Base-by-base conservation (phyloP, 2,888 invertebrate species). In the Pseudococcus longispinus region DNA sequence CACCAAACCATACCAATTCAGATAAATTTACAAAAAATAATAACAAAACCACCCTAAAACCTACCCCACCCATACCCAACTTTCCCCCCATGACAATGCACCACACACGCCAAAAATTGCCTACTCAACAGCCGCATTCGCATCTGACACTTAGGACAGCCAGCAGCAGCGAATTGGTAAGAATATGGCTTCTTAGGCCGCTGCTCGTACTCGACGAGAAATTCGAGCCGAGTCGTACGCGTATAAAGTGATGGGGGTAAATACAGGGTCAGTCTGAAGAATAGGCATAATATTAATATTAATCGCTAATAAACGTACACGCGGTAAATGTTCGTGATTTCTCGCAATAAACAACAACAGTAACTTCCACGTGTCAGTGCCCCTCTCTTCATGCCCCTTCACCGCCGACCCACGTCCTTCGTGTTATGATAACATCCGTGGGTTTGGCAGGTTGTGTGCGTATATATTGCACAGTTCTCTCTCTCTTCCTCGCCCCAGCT, bases 271-370 rank as follows among this genome's bases (percentile, higher is more conserved):
- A 70, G 70, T 85, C 85, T 26, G 44, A 46, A 74, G 85, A 85
- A 74, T 74, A 74, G 42, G 85, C 85, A 46, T 85, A 85, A 70
- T 85, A 74, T 85, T 85, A 85, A 85, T 85, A 85, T 85, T 85
- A 85, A 85, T 85, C 74, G 85, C 85, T 85, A 74, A 85, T 85
- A 85, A 85, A 85, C 85, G 85, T 74, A 85, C 46, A 74, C 85
- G 70, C 85, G 55, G 70, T 42, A 85, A 85, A 85, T 44, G 85
- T 87, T 87, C 87, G 87, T 87, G 87, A 87, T 87, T 87, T 87
- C 87, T 87, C 87, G 83, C 87, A 87, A 87, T 87, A 87, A 87
- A 87, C 82, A 86, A 86, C 80, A 82, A 86, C 86, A 86, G 82
- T 80, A 85, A 85, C 85, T 85, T 85, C 85, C 85, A 85, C 85